A percentile compares a stretch with the other conserved stretches of the same genome.
phyloP scores from a whole-genome alignment of 1,140 invertebrate species.

The Liolophura sinensis region DNA sequence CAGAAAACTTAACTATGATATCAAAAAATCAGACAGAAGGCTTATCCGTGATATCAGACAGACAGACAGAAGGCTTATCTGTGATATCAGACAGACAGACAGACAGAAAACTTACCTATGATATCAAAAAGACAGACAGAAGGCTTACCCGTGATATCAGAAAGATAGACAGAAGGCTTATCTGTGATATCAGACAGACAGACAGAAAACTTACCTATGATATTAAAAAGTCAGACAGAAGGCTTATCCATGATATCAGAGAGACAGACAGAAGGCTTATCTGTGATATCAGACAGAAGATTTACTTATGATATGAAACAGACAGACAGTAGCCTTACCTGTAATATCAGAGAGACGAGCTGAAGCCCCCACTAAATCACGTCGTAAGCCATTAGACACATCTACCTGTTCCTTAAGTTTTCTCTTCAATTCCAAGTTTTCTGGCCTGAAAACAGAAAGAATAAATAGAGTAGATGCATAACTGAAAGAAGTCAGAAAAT shows the following conservation, averaged over 20 bases:
- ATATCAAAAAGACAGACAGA: too few species aligned
- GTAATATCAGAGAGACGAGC: constrained; percentile 56
- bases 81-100: too few species aligned
- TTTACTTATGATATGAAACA: constrained; percentile 54
- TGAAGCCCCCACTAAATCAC: constrained; percentile 52
- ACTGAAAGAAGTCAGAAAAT: not conserved
- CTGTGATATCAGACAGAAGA: not conserved
- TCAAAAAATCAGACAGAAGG: constrained; percentile 45
- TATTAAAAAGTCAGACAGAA: constrained; percentile 11
- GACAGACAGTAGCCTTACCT: constrained; percentile 29
- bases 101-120: too few species aligned
- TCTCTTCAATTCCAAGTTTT: constrained; percentile 49
- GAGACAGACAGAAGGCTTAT: too few species aligned
- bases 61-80: constrained; percentile 26
- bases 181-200: constrained; percentile 55
- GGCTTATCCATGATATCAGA: too few species aligned
- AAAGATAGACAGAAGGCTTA: constrained; percentile 4
- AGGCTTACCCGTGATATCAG: not conserved
- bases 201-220: constrained; percentile 51
- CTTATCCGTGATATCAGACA: constrained; percentile 55
- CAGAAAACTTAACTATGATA: constrained; percentile 37
- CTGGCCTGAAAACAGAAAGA: constrained; percentile 34
- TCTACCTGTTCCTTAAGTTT: constrained; percentile 50
- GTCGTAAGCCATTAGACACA: constrained; percentile 47
- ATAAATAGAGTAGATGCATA: not conserved